Base-by-base conservation (phyloP, 2,888 invertebrate genomes). In the Patella depressa region DNA sequence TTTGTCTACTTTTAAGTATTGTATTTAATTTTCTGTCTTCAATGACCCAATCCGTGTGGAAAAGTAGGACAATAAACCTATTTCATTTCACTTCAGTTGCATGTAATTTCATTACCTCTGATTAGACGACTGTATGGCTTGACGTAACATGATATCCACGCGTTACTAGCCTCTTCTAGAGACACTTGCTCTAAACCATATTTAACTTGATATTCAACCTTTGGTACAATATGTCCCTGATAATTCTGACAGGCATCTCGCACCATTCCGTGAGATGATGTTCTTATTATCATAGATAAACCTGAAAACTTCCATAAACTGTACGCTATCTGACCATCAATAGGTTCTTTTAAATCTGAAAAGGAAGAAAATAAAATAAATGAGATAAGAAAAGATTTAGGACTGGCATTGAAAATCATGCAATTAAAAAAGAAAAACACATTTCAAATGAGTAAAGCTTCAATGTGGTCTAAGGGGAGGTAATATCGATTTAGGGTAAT, bases 191-290 rank as follows among this genome's bases (percentile, higher is more conserved):
- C 89, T 74, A 85, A 77, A 0, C 90, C 90, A 79, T 82, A 84
- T 24, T 74, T 77, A 9, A 85, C 77, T 81, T 90, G 90, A 77
- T 88, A 88, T 79, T 90, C 90, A 79, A 89, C 79, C 81, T 90
- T 90, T 0, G 88, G 85, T 3, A 82, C 57, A 7, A 90, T 69
- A 75, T 86, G 84, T 2, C 88, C 84, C 24, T 81, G 80, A 17
- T 81, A 77, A 24, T 78, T 45, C 86, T 86, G 78, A 71, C 74
- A 72, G 53, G 71, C 12, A 79, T 84, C 83, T 34, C 79, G 79
- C 9, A 84, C 73, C 19, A 80, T 78, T 11, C 88, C 88, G 80
- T 89, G 88, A 76, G 84, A 84, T 74, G 84, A 82, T 76, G 83
- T 84, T 53, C 89, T 76, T 34, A 89, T 83, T 45, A 89, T 80